Percentiles rank a stretch among this genome's conserved stretches.
phyloP scores from a whole-genome alignment of 2,797 vertebrate species.

The Lagorchestes hirsutus region DNA sequence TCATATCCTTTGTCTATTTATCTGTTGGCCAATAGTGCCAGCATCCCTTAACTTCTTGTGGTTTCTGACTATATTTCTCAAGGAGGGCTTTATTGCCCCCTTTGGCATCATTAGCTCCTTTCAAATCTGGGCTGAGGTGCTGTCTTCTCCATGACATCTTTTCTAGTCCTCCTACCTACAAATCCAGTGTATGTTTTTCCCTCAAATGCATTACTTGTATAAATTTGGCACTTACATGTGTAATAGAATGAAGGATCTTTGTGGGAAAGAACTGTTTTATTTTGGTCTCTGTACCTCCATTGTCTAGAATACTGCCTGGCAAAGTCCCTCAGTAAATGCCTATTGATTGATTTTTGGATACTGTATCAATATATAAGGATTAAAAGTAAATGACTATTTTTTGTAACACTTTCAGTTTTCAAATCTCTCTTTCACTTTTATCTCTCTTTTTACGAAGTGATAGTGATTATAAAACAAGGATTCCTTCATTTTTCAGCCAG shows the following conservation, averaged over 20 bases:
- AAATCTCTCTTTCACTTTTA: background rate
- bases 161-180: background rate
- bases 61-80: background rate
- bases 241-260: background rate
- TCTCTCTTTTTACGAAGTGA: background rate
- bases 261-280: background rate
- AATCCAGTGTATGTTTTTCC: background rate
- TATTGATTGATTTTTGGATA: background rate
- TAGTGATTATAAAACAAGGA: slow-evolving; percentile 25
- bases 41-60: background rate
- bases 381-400: background rate
- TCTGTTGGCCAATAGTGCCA: background rate
- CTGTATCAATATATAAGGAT: background rate
- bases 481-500: background rate
- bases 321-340: background rate
- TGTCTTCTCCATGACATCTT: background rate
- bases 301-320: background rate
- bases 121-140: background rate
- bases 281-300: background rate
- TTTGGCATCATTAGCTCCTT: background rate
- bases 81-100: background rate
- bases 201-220: background rate
- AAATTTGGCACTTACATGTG: background rate
- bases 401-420: background rate
- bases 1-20: background rate